Conservation (phyloP, 2,888 invertebrate species). For the Pocota personata region DNA sequence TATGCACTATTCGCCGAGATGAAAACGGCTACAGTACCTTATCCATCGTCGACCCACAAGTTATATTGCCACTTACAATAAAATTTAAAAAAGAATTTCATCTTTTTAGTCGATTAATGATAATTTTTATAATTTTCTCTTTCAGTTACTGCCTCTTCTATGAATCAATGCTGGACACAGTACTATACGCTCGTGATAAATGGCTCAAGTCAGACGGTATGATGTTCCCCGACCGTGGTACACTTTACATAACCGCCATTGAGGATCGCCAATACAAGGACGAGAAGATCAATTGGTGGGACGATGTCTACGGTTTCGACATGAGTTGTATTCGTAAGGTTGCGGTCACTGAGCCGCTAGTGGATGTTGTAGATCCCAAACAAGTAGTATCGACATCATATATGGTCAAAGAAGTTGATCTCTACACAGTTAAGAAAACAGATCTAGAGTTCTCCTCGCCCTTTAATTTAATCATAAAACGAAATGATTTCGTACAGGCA, state of each 20-base stretch:
- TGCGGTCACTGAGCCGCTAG: constrained; percentile 98
- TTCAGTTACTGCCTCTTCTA: constrained; percentile 93
- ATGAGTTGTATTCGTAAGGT: constrained; percentile 99
- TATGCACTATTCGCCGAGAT: too few relatives aligned
- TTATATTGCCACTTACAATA: too few relatives aligned
- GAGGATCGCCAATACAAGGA: constrained; percentile 99
- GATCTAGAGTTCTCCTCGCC: constrained; percentile 96
- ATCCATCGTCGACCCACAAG: too few relatives aligned
- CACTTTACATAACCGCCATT: constrained; percentile 95
- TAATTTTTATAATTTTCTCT: neutral
- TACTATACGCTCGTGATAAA: constrained; percentile 98
- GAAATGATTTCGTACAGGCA: constrained; percentile 98
- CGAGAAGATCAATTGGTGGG: constrained; percentile 99
- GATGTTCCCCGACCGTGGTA: constrained; percentile 97
- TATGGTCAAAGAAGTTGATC: constrained; percentile 97
- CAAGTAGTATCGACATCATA: constrained; percentile 98
- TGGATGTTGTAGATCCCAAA: constrained; percentile 99
- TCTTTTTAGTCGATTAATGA: too few relatives aligned
- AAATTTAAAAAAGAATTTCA: too few relatives aligned
- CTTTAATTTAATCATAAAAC: constrained; percentile 91
- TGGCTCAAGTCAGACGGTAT: constrained; percentile 97
- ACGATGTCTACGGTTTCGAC: constrained; percentile 99
- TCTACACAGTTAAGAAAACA: constrained; percentile 98
- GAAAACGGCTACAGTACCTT: too few relatives aligned
- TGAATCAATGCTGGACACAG: constrained; percentile 99